phyloP scores from a whole-genome alignment of 2,113 vertebrate species.

The Scartelaos histophorus region DNA sequence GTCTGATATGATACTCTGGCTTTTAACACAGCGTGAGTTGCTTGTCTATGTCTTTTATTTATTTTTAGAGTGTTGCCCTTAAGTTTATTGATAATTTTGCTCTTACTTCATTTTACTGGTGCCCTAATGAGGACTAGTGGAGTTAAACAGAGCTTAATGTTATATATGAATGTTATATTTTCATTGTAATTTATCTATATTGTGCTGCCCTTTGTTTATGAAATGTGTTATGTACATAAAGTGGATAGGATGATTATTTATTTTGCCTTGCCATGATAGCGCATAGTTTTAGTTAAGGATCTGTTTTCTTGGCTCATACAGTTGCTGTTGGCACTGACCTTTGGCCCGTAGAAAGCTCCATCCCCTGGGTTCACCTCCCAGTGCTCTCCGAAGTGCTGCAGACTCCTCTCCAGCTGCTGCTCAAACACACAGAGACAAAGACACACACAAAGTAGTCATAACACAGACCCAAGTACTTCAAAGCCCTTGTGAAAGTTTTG shows the following conservation, averaged over 20 bases:
- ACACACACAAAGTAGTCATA: slow-evolving; percentile 16
- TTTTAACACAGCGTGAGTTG: too few relatives aligned
- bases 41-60: too few relatives aligned
- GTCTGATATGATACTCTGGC: too few relatives aligned
- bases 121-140: too few relatives aligned
- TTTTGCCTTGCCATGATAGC: background rate
- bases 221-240: background rate
- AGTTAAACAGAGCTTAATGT: too few relatives aligned
- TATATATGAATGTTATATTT: too few relatives aligned
- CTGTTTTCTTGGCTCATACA: background rate
- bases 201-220: too few relatives aligned
- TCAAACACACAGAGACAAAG: slow-evolving; percentile 26
- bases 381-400: slow-evolving; percentile 81
- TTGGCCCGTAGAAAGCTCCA: slow-evolving; percentile 93
- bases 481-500: slow-evolving; percentile 12
- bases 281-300: background rate
- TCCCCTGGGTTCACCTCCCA: slow-evolving; percentile 89
- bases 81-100: too few relatives aligned
- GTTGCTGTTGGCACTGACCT: slow-evolving; percentile 73
- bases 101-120: too few relatives aligned
- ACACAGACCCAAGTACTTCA: slow-evolving; percentile 11
- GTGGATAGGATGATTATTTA: too few relatives aligned
- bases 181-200: too few relatives aligned
- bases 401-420: slow-evolving; percentile 85
- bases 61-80: too few relatives aligned